These are phyloP conservation scores for Xanthostigma xanthostigma DNA, from an alignment of 2,888 invertebrate genomes.

Conservation along the genomic window DNA sequence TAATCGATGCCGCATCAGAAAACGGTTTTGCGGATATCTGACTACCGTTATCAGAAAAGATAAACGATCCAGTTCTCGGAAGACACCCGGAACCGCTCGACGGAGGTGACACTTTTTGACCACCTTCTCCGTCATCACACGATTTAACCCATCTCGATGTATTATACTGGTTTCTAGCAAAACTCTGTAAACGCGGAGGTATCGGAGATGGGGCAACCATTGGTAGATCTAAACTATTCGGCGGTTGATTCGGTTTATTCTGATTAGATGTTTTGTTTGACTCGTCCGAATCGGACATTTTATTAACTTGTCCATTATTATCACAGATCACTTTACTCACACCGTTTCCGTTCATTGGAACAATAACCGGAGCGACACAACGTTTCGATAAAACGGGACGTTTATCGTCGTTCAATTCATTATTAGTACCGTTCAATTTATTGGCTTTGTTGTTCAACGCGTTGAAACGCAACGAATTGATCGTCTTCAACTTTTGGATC, in stretches of 20 bases:
- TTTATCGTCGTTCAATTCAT: slow-evolving; percentile 5
- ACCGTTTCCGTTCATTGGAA: slow-evolving; percentile 5
- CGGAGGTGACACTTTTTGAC: slow-evolving; percentile 22
- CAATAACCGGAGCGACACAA: neutral
- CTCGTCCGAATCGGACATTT: neutral
- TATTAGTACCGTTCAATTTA: slow-evolving; percentile 2
- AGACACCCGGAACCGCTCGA: slow-evolving; percentile 9
- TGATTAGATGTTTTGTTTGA: too few relatives aligned
- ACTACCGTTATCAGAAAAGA: slow-evolving; percentile 46
- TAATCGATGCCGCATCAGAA: slow-evolving; percentile 55
- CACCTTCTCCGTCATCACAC: neutral
- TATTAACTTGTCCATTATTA: neutral
- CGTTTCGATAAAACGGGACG: neutral
- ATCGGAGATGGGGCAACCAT: neutral
- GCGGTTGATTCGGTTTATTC: neutral
- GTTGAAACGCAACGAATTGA: slow-evolving; percentile 10
- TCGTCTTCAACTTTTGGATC: neutral
- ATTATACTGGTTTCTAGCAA: too few relatives aligned
- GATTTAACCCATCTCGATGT: neutral
- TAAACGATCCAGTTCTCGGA: slow-evolving; percentile 29
- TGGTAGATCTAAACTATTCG: neutral
- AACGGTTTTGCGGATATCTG: slow-evolving; percentile 25
- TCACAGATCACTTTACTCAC: slow-evolving; percentile 4
- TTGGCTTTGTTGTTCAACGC: slow-evolving; percentile 8
- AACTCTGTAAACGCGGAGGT: neutral